A percentile compares a stretch with the other conserved stretches of the same genome.
Conservation (phyloP, 1,140 invertebrate species). For the Drosophila kohkoa region DNA sequence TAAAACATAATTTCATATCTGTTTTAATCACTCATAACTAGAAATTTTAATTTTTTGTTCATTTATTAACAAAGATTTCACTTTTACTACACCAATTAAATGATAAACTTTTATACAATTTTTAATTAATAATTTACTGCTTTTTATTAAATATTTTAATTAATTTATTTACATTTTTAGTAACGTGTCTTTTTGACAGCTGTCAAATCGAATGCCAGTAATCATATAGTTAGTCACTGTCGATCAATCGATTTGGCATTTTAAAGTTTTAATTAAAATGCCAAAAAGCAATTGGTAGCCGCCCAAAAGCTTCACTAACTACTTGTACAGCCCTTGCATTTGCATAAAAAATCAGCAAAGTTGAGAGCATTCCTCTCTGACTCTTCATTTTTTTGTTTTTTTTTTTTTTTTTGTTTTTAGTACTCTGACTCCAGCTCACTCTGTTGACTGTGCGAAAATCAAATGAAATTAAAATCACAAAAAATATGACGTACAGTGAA, state of each 20-base stretch:
- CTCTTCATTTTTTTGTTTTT: background rate
- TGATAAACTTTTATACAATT: no score
- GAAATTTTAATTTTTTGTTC: no score
- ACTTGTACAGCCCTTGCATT: slow-evolving; percentile 16
- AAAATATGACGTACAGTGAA: slow-evolving; percentile 54
- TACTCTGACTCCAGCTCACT: background rate
- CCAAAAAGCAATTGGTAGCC: slow-evolving; percentile 29
- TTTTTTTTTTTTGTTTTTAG: no score
- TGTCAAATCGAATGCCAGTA: background rate
- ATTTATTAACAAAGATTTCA: no score
- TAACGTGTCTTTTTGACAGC: background rate
- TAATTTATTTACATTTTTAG: background rate
- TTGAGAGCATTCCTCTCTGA: background rate
- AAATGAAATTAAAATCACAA: slow-evolving; percentile 63
- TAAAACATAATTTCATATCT: no score
- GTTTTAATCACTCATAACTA: no score
- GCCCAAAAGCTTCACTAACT: background rate
- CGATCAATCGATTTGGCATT: slow-evolving; percentile 28
- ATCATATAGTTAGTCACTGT: slow-evolving; percentile 23
- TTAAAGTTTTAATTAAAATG: slow-evolving; percentile 45
- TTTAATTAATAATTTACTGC: no score
- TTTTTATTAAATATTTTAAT: no score
- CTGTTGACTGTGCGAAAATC: slow-evolving; percentile 38
- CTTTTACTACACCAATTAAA: no score
- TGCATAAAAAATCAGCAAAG: slow-evolving; percentile 44